Conservation (phyloP, 2,888 invertebrate genomes). For the Catocala nupta region DNA sequence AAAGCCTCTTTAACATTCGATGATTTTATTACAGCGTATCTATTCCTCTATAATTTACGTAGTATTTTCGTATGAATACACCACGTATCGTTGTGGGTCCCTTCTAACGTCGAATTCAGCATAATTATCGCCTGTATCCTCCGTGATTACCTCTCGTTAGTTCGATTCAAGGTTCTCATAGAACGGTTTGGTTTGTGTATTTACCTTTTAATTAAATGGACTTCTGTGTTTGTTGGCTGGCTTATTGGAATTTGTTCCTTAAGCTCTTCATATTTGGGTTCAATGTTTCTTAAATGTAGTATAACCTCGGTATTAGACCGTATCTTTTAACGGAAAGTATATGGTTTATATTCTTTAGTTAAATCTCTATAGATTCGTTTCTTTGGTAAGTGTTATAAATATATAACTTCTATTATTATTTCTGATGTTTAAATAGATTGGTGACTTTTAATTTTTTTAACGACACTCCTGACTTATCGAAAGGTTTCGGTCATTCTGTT, state of each 20-base stretch:
- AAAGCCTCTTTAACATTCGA: not conserved
- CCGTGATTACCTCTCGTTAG: conserved; percentile 57
- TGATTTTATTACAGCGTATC: not conserved
- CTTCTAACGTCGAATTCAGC: conserved; percentile 26
- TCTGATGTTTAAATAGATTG: too few species aligned
- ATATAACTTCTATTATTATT: too few species aligned
- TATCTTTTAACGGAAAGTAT: too few species aligned
- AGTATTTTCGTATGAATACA: conserved; percentile 8
- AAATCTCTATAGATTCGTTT: too few species aligned
- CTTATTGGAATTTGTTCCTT: conserved; percentile 9
- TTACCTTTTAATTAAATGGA: conserved; percentile 40
- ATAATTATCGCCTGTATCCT: conserved; percentile 46
- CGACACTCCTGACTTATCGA: not conserved
- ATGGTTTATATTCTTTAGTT: too few species aligned
- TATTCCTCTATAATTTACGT: conserved; percentile 10
- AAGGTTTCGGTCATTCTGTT: too few species aligned
- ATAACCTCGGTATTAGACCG: too few species aligned
- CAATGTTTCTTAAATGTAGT: not conserved
- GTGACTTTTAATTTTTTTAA: not conserved
- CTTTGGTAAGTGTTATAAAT: too few species aligned
- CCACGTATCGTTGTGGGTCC: conserved; percentile 16
- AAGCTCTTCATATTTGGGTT: not conserved
- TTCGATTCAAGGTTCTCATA: conserved; percentile 47
- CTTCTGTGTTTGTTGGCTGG: not conserved
- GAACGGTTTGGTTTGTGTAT: conserved; percentile 34